These are phyloP conservation scores for Erethizon dorsatum DNA, from an alignment of 2,797 vertebrate genomes.

Conservation along the genomic window DNA sequence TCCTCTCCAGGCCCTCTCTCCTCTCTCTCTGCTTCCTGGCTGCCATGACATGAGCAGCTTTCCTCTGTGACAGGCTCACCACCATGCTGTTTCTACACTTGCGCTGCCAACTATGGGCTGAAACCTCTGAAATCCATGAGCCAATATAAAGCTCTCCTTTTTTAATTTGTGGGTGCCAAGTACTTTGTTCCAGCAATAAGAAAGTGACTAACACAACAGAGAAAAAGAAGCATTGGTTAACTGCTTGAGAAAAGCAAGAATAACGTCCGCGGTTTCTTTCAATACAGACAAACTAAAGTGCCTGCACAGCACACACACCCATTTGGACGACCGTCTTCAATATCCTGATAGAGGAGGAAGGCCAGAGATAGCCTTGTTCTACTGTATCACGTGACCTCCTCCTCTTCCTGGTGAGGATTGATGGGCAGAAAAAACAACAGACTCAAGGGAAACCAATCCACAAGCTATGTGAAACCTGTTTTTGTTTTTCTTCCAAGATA, in stretches of 20 bases:
- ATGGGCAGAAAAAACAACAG: not conserved
- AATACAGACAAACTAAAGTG: not conserved
- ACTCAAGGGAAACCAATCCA: not conserved
- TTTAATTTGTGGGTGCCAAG: not conserved
- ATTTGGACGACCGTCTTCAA: not conserved
- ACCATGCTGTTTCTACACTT: not conserved
- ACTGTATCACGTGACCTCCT: not conserved
- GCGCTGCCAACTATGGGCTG: not conserved
- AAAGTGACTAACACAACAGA: not conserved
- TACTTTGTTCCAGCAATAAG: not conserved
- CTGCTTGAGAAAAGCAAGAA: not conserved
- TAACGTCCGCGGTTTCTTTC: not conserved
- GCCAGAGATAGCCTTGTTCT: not conserved
- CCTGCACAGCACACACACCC: rapidly evolving
- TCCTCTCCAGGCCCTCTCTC: not conserved
- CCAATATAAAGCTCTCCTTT: not conserved
- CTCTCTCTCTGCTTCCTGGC: not conserved
- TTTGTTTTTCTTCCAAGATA: not conserved
- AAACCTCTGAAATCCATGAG: not conserved
- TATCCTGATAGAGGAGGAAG: not conserved
- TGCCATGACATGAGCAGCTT: not conserved
- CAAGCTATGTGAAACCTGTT: not conserved
- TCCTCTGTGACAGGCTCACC: not conserved
- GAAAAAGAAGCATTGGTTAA: not conserved
- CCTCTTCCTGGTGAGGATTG: not conserved